Evolutionary conservation across 2,888 invertebrate genomes (phyloP), one percentile per base, ranked within the genome.

Genomic region (Sarcophaga rosellei): DNA sequence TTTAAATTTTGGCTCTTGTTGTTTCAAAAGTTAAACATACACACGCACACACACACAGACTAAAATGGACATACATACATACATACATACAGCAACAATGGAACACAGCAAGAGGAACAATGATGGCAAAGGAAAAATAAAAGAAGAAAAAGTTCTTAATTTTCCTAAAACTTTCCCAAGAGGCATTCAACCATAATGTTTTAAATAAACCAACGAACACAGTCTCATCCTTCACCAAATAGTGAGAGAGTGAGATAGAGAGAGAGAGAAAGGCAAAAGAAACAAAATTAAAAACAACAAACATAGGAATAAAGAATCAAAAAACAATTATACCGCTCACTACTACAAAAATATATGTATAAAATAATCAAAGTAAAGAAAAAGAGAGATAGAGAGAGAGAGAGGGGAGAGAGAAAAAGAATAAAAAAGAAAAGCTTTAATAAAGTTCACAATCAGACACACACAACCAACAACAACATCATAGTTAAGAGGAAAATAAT

Each of bases 131-230:
- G 65, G 12, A 47, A 59, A 45, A 69, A 68, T 4, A 35, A 62
- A 74, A 69, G 45, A 77, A 79, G 59, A 59, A 68, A 62, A 84
- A 84, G 59, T 79, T 84, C 73, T 82, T 87, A 82, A 87, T 82
- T 85, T 84, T 77, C 66, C 65, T 45, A 84, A 80, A 82, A 82
- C 75, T 73, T 82, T 85, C 79, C 78, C 81, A 77, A 80, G 81
- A 83, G 80, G 78, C 80, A 87, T 81, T 86, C 84, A 81, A 75
- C 81, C 76, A 73, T 84, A 77, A 80, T 85, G 79, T 82, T 84
- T 85, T 76, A 85, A 82, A 81, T 81, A 84, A 87, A 82, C 65
- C 79, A 66, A 69, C 79, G 69, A 84, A 81, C 35, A 66, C 17
- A 73, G 53, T 79, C 76, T 80, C 69, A 76, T 73, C 72, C 76